Percentiles rank a stretch among this genome's conserved stretches.
Evolutionary conservation across 2,888 invertebrate species (phyloP).

Genomic region (Fabriciana adippe): DNA sequence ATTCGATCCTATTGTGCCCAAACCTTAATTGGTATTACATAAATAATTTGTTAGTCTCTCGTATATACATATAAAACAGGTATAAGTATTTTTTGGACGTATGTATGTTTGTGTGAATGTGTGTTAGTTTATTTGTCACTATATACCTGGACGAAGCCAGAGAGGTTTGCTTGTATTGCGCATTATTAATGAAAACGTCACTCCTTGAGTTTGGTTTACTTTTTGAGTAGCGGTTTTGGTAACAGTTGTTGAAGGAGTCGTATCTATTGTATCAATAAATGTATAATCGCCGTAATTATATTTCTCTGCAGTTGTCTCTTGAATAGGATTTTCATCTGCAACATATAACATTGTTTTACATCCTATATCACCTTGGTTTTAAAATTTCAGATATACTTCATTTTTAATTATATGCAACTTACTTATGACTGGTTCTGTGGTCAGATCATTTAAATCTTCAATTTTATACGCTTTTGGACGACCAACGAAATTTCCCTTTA

Average conservation of each 20-base stretch:
- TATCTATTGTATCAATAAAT: constrained; percentile 46
- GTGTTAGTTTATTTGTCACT: too few relatives aligned
- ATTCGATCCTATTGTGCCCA: too few relatives aligned
- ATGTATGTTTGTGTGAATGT: too few relatives aligned
- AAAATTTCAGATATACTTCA: constrained; percentile 36
- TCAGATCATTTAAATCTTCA: constrained; percentile 54
- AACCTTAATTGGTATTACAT: too few relatives aligned
- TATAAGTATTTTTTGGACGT: too few relatives aligned
- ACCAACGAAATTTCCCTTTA: constrained; percentile 50
- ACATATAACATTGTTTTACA: constrained; percentile 47
- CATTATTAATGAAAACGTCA: too few relatives aligned
- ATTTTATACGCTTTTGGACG: constrained; percentile 65
- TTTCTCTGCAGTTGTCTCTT: constrained; percentile 44
- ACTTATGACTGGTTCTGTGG: constrained; percentile 50
- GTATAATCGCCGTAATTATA: constrained; percentile 58
- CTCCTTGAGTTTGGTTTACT: too few relatives aligned
- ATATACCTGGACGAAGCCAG: too few relatives aligned
- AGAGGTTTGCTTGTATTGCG: too few relatives aligned
- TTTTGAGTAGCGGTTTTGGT: not conserved
- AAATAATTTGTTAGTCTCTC: too few relatives aligned
- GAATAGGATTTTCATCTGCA: constrained; percentile 52
- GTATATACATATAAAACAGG: too few relatives aligned
- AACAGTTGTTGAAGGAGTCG: constrained; percentile 10
- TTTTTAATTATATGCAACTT: constrained; percentile 48
- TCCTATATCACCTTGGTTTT: constrained; percentile 23